A percentile compares a stretch with the other conserved stretches of the same genome.
Conservation (phyloP, 2,888 invertebrate genomes). For the Gasteruption jaculator region DNA sequence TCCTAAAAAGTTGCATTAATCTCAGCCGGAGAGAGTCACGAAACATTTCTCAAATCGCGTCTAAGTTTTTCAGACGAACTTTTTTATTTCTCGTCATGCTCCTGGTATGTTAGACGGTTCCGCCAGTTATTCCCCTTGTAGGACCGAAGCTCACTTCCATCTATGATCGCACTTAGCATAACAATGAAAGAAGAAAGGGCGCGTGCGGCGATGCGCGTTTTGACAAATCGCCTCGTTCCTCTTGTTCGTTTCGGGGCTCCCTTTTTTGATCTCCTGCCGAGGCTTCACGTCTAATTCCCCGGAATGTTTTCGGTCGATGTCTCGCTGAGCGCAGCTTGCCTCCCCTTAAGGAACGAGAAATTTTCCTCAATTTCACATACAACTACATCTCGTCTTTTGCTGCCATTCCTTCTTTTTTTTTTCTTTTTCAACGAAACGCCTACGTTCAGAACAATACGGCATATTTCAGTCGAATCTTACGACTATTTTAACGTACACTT, state of each 20-base stretch:
- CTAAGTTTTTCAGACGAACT: too few species aligned
- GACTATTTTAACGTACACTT: too few species aligned
- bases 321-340: slow-evolving; percentile 47
- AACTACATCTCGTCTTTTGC: slow-evolving; percentile 17
- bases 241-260: slow-evolving; percentile 30
- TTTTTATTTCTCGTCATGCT: too few species aligned
- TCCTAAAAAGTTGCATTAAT: not conserved
- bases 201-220: slow-evolving; percentile 37
- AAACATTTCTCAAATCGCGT: slow-evolving; percentile 12
- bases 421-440: too few species aligned
- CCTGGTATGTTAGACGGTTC: too few species aligned
- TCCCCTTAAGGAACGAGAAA: slow-evolving; percentile 31
- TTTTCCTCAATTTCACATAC: slow-evolving; percentile 11
- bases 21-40: slow-evolving; percentile 8
- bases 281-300: slow-evolving; percentile 45
- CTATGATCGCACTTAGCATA: slow-evolving; percentile 40
- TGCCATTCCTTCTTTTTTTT: slow-evolving; percentile 13
- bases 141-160: slow-evolving; percentile 23
- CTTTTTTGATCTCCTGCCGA: slow-evolving; percentile 36
- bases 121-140: slow-evolving; percentile 15
- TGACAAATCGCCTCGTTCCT: slow-evolving; percentile 43
- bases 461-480: too few species aligned
- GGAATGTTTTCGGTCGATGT: slow-evolving; percentile 47
- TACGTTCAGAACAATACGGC: too few species aligned
- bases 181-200: slow-evolving; percentile 35